Evolutionary conservation across 2,113 vertebrate genomes (phyloP), one percentile per base, ranked within the genome.

Genomic region (Phrynosoma blainvillii): DNA sequence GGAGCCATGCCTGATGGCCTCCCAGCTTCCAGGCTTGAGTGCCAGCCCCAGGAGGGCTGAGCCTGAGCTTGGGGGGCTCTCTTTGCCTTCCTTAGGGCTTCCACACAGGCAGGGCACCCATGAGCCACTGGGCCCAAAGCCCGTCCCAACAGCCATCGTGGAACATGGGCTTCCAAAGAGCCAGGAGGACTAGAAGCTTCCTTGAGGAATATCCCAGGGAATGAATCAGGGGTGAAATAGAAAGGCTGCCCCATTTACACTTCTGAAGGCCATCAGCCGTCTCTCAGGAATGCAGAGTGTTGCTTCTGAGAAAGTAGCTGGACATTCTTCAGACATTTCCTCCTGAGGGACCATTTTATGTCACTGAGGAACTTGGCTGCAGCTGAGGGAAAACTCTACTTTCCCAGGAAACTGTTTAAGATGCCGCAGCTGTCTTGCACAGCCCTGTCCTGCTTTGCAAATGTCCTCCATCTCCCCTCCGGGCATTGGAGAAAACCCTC

Each of bases 111-210:
- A 47, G 40, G 56, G 11, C 6, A 4, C 6, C 1, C 18, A 21
- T 4, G n/a, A 27, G 1, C 21, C 2, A 2, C 42, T 23, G 4
- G 4, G 65, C 14, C 7, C 21, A 9, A 47, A 1, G 5, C 21
- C 13, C 65, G 20, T 23, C 65, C 62, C 62, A 20, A 20, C 62
- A 52, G 10, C 32, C 79, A 4, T 7, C 2, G 82, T 21, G 1
- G 42, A 71, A 11, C 5, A 27, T 11, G 1, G 23, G 3, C 27
- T 66, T 65, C 59, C 79, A 23, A 66, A 40, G 80, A 42, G 32
- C 40, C 81, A 30, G 6, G 36, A 79, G 77, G 47, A 79, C 77
- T 1, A 56, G 77, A 56, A n/a, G 2, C 52, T 56, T 56, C 27
- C 52, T 56, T 8, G 47, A 32, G 77, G 32, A 59, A 10, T 14